These are phyloP conservation scores for Diabrotica undecimpunctata DNA, from an alignment of 1,140 invertebrate genomes.

Conservation along the genomic window DNA sequence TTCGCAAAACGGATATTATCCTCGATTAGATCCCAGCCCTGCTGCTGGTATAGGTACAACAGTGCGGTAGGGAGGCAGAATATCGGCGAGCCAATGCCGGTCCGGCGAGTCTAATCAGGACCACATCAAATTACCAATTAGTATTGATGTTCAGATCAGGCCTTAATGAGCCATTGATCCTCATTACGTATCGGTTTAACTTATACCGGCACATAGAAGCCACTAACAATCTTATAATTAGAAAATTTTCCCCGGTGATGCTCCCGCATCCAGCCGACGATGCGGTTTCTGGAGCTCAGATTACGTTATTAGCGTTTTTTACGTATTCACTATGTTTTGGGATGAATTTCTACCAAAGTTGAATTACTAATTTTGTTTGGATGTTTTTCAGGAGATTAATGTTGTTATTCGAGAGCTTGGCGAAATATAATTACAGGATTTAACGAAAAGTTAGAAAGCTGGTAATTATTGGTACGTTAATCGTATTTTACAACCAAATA, in stretches of 20 bases:
- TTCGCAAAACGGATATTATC: no score
- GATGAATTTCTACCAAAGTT: background rate
- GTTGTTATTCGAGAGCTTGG: no score
- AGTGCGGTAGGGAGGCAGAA: no score
- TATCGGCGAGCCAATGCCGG: background rate
- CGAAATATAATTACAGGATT: no score
- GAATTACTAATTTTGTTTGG: background rate
- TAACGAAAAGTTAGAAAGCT: no score
- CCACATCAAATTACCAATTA: constrained; percentile 45
- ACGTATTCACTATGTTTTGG: background rate
- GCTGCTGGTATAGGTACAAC: no score
- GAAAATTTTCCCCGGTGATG: constrained; percentile 2
- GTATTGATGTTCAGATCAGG: constrained; percentile 41
- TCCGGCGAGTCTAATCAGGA: constrained; percentile 35
- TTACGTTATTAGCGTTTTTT: constrained; percentile 2
- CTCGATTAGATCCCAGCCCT: no score
- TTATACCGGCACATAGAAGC: constrained; percentile 2
- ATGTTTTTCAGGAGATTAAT: no score
- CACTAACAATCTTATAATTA: constrained; percentile 3
- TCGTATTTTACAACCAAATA: no score
- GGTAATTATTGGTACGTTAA: no score
- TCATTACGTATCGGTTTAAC: constrained; percentile 30
- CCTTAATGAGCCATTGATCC: constrained; percentile 45
- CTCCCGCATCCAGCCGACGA: background rate
- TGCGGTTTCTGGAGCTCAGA: background rate